Base-by-base conservation (phyloP, 2,888 invertebrate species). In the Listrodromus nycthemerus region DNA sequence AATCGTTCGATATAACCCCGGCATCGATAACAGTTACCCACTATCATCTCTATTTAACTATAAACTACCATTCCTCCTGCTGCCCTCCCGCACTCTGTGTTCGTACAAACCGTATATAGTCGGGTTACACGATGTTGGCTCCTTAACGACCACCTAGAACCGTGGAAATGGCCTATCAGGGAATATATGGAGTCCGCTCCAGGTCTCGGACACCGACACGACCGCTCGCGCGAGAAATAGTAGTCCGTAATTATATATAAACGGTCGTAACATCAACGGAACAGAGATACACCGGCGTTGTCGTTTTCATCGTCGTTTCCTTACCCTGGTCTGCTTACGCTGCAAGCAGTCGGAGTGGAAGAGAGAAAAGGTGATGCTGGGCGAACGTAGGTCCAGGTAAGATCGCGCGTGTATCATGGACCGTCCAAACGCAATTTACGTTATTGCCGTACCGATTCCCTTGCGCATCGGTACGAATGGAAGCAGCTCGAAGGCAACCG, bases 171-270 rank as follows among this genome's bases (percentile, higher is more conserved):
- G 88, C 87, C 87, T 89, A 89, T 90, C 90, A 82, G 75, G 82
- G 71, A 50, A 86, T 87, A 89, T 89, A 89, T 84, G 81, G 83
- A 78, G 85, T 88, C 87, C 88, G 84, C 55, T 5, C n/a, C 19
- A n/a, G 21, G 21, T 21, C 75, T 19, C 27, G 41, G 76, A 76
- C 76, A 27, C 66, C 41, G 66, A 76, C 76, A 61, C 76, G 74
- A 70, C 67, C 82, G 67, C 74, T 74, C 48, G 74, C 41, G 77
- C 77, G 78, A 66, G 66, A 76, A 55, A 88, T 87, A 84, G 88
- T 87, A 86, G 88, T 87, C 83, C 71, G 88, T 90, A 90, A 90
- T 90, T 90, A 89, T 89, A 88, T 90, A 87, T 88, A 88, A 89
- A 88, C 87, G 90, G 88, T 89, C 89, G 86, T 85, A 82, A 84